A percentile compares a stretch with the other conserved stretches of the same genome.
Evolutionary conservation across 2,113 vertebrate species (phyloP).

Genomic region (Axis porcinus): DNA sequence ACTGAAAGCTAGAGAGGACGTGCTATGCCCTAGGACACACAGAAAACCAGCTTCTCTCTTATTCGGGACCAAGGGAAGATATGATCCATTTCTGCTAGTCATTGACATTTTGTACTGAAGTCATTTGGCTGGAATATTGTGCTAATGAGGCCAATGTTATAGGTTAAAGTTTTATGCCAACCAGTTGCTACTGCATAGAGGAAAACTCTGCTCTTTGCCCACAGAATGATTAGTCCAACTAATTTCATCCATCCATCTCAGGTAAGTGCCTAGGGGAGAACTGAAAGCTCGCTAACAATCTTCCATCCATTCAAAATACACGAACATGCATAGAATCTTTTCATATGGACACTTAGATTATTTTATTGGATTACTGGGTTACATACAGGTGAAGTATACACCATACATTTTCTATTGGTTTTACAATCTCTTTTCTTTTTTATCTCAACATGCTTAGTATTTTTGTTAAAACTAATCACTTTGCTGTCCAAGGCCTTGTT

Average conservation of each 20-base stretch:
- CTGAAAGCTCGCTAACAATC: background rate
- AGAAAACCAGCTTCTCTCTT: background rate
- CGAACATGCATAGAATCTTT: background rate
- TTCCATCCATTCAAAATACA: background rate
- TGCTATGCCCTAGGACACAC: background rate
- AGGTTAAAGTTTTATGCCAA: constrained; percentile 33
- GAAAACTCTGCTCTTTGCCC: background rate
- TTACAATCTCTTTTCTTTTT: background rate
- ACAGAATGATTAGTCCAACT: background rate
- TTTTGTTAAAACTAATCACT: background rate
- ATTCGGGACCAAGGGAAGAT: background rate
- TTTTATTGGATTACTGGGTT: background rate
- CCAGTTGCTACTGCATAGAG: background rate
- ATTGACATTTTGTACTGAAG: constrained; percentile 5
- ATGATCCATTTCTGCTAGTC: background rate
- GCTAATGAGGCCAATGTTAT: background rate
- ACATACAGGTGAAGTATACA: background rate
- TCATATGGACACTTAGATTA: background rate
- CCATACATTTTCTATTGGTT: background rate
- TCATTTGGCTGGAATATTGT: constrained; percentile 12
- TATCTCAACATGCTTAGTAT: background rate
- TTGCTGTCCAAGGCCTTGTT: background rate
- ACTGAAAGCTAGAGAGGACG: background rate
- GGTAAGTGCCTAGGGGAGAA: background rate
- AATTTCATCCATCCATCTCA: background rate